Percentiles rank a stretch among this genome's conserved stretches.
Evolutionary conservation across 2,888 invertebrate genomes (phyloP).

Genomic region (Griposia aprilina): DNA sequence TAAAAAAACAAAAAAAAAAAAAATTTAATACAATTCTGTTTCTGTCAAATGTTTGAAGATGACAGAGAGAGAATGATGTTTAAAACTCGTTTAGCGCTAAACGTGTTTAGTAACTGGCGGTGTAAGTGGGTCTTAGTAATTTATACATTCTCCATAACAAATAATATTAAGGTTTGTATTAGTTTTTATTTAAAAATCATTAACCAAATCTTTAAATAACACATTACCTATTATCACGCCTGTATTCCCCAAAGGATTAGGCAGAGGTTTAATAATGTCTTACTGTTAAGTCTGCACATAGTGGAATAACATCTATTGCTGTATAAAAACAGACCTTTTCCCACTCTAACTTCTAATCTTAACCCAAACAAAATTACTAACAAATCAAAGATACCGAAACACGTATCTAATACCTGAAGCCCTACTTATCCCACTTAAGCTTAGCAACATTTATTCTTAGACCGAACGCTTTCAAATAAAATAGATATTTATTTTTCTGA

Average conservation of each 20-base stretch:
- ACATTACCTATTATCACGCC: background rate
- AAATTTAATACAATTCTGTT: too few species aligned
- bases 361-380: constrained; percentile 37
- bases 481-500: constrained; percentile 44
- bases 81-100: too few species aligned
- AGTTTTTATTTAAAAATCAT: background rate
- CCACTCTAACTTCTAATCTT: constrained; percentile 25
- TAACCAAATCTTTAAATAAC: background rate
- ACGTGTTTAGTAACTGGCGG: too few species aligned
- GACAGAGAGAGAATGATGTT: too few species aligned
- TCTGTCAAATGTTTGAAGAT: too few species aligned
- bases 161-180: background rate
- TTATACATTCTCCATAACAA: background rate
- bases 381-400: constrained; percentile 41
- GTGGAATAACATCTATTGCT: background rate
- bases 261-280: background rate
- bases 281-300: background rate
- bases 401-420: constrained; percentile 38
- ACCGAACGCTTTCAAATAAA: constrained; percentile 32
- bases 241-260: too few species aligned
- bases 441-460: constrained; percentile 28
- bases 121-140: background rate
- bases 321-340: background rate
- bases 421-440: constrained; percentile 35
- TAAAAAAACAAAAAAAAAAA: too few species aligned